A percentile compares a stretch with the other conserved stretches of the same genome.
Conservation (phyloP, 2,888 invertebrate species). For the Ceraclea dissimilis region DNA sequence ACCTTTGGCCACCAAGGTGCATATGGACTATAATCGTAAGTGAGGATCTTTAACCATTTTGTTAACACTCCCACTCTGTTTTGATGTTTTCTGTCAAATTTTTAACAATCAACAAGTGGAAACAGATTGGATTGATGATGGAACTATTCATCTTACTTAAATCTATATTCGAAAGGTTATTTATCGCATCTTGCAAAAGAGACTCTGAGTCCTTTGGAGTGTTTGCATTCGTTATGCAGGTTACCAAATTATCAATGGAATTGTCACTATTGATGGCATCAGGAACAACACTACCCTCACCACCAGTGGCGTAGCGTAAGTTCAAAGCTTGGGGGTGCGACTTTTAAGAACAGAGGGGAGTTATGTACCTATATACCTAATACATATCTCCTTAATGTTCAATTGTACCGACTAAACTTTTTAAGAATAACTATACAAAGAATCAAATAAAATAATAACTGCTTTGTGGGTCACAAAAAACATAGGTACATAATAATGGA, state of each 20-base stretch:
- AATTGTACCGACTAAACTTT: too few relatives aligned
- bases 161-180: background rate
- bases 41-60: background rate
- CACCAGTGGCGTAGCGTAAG: too few relatives aligned
- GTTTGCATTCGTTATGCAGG: background rate
- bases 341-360: too few relatives aligned
- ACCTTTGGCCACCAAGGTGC: too few relatives aligned
- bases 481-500: too few relatives aligned
- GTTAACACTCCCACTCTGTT: background rate
- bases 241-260: background rate
- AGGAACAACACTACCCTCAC: background rate
- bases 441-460: too few relatives aligned
- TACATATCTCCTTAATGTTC: too few relatives aligned
- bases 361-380: too few relatives aligned
- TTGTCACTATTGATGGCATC: background rate
- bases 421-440: too few relatives aligned
- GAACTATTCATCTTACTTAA: background rate
- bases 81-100: background rate
- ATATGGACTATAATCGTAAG: background rate
- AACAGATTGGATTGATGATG: background rate
- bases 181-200: background rate
- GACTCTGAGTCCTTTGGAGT: background rate
- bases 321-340: too few relatives aligned
- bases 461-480: too few relatives aligned
- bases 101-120: background rate